phyloP scores from a whole-genome alignment of 2,888 invertebrate genomes.

The Pterobdella sp. region DNA sequence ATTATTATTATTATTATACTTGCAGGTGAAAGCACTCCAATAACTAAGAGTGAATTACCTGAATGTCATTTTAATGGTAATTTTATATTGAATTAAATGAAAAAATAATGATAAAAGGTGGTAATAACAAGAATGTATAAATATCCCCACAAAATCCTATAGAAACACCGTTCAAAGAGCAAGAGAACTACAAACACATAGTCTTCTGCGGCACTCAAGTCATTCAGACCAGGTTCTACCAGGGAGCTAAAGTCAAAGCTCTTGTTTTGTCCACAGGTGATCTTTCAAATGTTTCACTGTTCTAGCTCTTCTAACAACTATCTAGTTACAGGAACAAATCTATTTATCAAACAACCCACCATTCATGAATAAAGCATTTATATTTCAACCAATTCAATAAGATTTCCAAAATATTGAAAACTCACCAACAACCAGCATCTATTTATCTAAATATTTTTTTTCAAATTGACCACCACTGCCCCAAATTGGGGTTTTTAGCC shows the following conservation, averaged over 20 bases:
- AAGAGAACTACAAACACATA: constrained; percentile 78
- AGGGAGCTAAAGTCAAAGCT: constrained; percentile 13
- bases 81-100: no score
- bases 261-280: constrained; percentile 17
- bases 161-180: constrained; percentile 61
- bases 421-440: background rate
- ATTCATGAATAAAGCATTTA: no score
- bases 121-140: background rate
- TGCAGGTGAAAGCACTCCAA: constrained; percentile 85
- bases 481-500: no score
- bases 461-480: background rate
- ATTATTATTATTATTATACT: background rate
- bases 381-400: no score
- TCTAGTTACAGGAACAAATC: background rate
- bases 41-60: constrained; percentile 83
- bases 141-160: background rate
- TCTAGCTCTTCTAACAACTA: no score
- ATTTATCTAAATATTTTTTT: background rate
- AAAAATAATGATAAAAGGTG: no score
- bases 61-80: no score
- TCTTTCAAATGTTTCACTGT: no score
- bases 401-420: background rate
- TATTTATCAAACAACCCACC: no score
- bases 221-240: constrained; percentile 69
- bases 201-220: constrained; percentile 83